Evolutionary conservation across 2,113 vertebrate genomes (phyloP).

Genomic region (Gorsachius goisagi): DNA sequence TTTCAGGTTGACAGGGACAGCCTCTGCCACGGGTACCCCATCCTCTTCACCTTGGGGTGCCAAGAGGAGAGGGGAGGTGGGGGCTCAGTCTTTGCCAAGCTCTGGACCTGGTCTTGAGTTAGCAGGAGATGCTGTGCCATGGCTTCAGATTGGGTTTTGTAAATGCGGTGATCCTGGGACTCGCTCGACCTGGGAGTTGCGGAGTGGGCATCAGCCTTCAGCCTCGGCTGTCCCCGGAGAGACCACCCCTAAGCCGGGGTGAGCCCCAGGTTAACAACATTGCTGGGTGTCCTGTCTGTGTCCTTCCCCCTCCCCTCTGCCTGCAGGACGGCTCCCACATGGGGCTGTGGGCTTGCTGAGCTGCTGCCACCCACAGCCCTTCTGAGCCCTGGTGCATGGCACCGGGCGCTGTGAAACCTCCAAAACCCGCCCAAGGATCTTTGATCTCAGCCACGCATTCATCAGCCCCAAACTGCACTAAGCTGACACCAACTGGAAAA

Average conservation of each 20-base stretch:
- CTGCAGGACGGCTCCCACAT: accelerated
- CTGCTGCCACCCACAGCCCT: not conserved
- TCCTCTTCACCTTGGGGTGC: not conserved
- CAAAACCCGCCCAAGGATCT: not conserved
- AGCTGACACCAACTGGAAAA: not conserved
- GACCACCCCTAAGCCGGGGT: accelerated
- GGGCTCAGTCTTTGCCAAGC: not conserved
- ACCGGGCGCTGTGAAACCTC: not conserved
- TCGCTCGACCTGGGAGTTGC: accelerated
- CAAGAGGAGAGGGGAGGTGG: not conserved
- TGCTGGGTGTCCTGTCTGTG: not conserved
- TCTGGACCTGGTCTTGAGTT: not conserved
- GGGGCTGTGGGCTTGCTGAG: not conserved
- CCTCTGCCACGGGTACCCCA: not conserved
- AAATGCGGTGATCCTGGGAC: not conserved
- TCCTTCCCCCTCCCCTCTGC: not conserved
- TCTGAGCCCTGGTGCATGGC: not conserved
- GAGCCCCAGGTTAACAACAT: not conserved
- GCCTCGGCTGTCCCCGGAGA: not conserved
- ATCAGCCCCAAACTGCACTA: not conserved
- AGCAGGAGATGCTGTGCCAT: not conserved
- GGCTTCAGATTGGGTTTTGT: not conserved
- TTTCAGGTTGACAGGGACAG: not conserved
- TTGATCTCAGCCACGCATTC: not conserved
- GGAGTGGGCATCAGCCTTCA: too few relatives aligned